These are phyloP conservation scores for Drosophila erecta DNA, from an alignment of 1,140 invertebrate species.

Conservation along the genomic window DNA sequence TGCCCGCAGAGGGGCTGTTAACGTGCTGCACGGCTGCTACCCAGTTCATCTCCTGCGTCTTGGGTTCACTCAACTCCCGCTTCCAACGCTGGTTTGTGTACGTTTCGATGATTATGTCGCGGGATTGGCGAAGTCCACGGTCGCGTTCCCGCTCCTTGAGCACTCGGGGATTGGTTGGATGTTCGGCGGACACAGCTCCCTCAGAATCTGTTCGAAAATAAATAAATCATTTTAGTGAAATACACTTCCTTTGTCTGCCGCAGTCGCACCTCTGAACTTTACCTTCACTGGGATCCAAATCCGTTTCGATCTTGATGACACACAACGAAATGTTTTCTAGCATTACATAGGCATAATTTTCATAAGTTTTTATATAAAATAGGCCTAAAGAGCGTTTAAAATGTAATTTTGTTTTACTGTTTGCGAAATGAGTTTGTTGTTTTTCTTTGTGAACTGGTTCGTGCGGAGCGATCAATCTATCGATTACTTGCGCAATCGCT, in stretches of 20 bases:
- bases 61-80: slow-evolving; percentile 40
- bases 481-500: background rate
- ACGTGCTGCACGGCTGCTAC: slow-evolving; percentile 70
- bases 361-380: slow-evolving; percentile 31
- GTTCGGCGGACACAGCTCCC: slow-evolving; percentile 77
- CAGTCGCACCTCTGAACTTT: slow-evolving; percentile 15
- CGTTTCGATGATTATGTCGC: slow-evolving; percentile 89
- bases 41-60: slow-evolving; percentile 72
- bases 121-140: slow-evolving; percentile 86
- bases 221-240: slow-evolving; percentile 25
- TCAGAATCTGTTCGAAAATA: slow-evolving; percentile 21
- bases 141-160: slow-evolving; percentile 85
- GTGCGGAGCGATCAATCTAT: background rate
- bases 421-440: slow-evolving; percentile 23
- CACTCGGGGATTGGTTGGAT: slow-evolving; percentile 79
- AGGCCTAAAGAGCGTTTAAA: background rate
- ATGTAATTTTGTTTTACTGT: slow-evolving; percentile 15
- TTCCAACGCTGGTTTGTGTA: slow-evolving; percentile 86
- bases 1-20: slow-evolving; percentile 74
- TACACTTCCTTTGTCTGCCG: slow-evolving; percentile 28
- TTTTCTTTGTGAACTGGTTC: slow-evolving; percentile 18
- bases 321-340: slow-evolving; percentile 82
- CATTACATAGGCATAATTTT: slow-evolving; percentile 77
- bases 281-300: slow-evolving; percentile 68
- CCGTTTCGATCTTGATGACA: slow-evolving; percentile 83